Base-by-base conservation (phyloP, 2,888 invertebrate species). In the Resseliella maxima region DNA sequence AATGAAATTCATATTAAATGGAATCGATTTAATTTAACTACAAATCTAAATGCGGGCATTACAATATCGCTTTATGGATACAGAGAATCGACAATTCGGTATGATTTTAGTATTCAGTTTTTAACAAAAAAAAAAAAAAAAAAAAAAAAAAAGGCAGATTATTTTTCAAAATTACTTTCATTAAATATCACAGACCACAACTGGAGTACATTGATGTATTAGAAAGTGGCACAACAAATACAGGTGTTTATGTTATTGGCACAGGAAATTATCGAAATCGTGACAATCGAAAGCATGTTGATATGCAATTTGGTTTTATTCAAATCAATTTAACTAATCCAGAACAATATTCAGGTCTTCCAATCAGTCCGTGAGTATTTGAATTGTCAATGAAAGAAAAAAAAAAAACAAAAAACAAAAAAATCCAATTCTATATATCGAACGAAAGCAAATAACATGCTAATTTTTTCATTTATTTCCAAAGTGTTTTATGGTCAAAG, bases 11-110 rank as follows among this genome's bases (percentile, higher is more conserved):
- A 93, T 89, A 95, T 98, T 85, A 94, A 94, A 27, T 98, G 98
- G 98, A 94, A 95, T 89, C 94, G 94, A 45, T 94, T 94, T 89
- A 97, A 98, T 92, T 94, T 98, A 90, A 97, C 97, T 0, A 93
- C 94, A 54, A 96, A 96, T 89, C 92, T 93, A 50, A 95, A 95
- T 89, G 95, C 96, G 0, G 93, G 94, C 85, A 93, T 98, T 0
- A 94, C 94, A 88, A 95, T 98, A 88, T 96, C 96, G 0, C 90
- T 98, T 18, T 98, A 96, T 96, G 98, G 98, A 0, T 98, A 98
- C 91, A 93, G 95, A 86, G 98, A 98, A 91, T 93, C 94, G 0
- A 96, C 95, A 0, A 96, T 96, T 87, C 89, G 90, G 90, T 90
- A 88, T 88, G 88, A 88, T 35, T 89, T 92, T 89, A 89, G 31